These are phyloP conservation scores for Spilarctia lutea DNA, from an alignment of 2,888 invertebrate species.

Conservation along the genomic window DNA sequence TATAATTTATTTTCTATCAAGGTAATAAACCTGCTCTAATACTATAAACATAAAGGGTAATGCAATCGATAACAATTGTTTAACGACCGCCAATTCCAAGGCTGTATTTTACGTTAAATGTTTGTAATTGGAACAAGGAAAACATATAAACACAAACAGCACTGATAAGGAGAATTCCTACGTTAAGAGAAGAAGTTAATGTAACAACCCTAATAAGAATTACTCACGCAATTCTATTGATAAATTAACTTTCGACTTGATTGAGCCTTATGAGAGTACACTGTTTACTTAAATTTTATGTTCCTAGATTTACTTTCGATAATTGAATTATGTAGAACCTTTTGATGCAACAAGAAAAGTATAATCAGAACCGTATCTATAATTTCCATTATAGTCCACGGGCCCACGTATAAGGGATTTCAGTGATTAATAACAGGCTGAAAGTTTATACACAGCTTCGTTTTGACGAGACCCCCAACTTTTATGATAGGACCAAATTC, in stretches of 20 bases:
- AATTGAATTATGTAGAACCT: neutral
- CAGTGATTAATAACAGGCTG: no score
- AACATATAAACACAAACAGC: conserved; percentile 9
- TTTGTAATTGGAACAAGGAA: conserved; percentile 9
- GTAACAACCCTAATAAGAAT: conserved; percentile 1
- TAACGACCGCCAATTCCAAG: conserved; percentile 1
- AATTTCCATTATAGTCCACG: no score
- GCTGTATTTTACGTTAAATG: conserved; percentile 1
- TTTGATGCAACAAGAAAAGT: neutral
- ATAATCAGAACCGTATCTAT: neutral
- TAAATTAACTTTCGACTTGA: neutral
- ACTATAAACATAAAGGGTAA: neutral
- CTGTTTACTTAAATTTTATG: neutral
- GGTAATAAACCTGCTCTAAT: neutral
- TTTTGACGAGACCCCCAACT: no score
- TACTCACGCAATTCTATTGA: neutral
- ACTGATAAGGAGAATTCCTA: conserved; percentile 10
- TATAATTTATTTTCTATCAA: neutral
- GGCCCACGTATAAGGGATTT: no score
- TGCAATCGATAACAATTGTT: conserved; percentile 7
- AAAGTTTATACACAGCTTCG: no score
- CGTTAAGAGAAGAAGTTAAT: conserved; percentile 7
- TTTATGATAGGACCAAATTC: no score
- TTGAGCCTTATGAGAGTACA: neutral
- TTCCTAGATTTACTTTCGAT: neutral